Base-by-base conservation (phyloP, 2,113 vertebrate genomes). In the Passer domesticus region DNA sequence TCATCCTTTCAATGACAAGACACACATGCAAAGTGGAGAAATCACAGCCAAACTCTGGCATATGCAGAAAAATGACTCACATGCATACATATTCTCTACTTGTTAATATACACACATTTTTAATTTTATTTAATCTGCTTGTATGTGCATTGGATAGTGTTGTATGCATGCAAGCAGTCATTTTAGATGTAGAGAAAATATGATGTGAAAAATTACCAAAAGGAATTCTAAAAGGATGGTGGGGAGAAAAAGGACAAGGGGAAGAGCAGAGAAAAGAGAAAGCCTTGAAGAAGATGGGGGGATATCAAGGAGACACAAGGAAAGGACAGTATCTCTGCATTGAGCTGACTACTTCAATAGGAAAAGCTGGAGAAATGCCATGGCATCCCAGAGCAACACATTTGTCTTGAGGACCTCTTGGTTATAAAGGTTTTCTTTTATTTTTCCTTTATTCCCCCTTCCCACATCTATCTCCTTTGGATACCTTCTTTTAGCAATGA, bases 291-390 rank as follows among this genome's bases (percentile, higher is more conserved):
- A 85, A 91, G 47, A 64, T 24, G 22, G 37, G 6, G 7, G 20
- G 20, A 70, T 83, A 62, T 81, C 52, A 76, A 91, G 64, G 58
- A 83, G 90, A 96, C 81, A 89, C 90, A 91, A 97, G 86, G 52
- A 87, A 78, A 27, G 73, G 82, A 93, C 53, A 59, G 7, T 46
- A 52, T 73, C 25, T 49, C 63, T 66, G 60, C n/a, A 9, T 41
- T 80, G 81, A 74, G 62, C 69, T 97, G 92, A 97, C 76, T 97
- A 41, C 87, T 98, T 97, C 95, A 96, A 92, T 96, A 97, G 89
- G 55, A 95, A 62, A 76, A 69, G 39, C 85, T 98, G 97, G 92
- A 97, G 27, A 39, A 20, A 24, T 56, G 92, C 96, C 95, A 97
- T 81, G 64, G 14, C 81, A 95, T 95, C 97, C 83, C 91, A 88